phyloP scores from a whole-genome alignment of 2,113 vertebrate species.

The Rhynchomys soricoides region DNA sequence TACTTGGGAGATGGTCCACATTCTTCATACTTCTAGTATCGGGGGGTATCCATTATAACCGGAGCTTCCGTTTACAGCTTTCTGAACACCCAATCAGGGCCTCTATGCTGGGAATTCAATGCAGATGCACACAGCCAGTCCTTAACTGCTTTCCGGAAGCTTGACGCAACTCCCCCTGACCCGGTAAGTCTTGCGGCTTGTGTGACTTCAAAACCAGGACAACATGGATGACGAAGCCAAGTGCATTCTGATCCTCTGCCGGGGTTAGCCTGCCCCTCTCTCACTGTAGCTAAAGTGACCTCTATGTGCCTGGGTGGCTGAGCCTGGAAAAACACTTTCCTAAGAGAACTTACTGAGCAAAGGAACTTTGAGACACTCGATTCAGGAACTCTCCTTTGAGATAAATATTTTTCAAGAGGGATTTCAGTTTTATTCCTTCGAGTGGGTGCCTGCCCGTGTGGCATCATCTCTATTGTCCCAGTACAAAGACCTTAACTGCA shows the following conservation, averaged over 20 bases:
- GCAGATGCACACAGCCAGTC: too few species aligned
- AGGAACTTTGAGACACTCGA: not conserved
- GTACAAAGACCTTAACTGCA: not conserved
- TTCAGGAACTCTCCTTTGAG: not conserved
- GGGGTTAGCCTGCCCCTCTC: not conserved
- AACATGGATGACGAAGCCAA: not conserved
- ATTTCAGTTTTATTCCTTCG: not conserved
- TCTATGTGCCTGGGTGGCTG: not conserved
- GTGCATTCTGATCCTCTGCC: too few species aligned
- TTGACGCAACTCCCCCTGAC: not conserved
- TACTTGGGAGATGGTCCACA: not conserved
- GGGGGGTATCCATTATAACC: not conserved
- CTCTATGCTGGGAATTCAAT: not conserved
- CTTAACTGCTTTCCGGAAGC: not conserved
- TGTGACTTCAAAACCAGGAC: not conserved
- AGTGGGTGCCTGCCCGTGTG: not conserved
- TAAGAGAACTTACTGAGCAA: not conserved
- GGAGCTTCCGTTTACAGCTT: not conserved
- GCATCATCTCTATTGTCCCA: not conserved
- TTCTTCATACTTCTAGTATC: not conserved
- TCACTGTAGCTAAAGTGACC: not conserved
- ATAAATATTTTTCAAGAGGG: not conserved
- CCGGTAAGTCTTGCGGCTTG: not conserved
- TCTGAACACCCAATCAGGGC: not conserved
- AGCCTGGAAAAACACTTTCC: not conserved